phyloP scores from a whole-genome alignment of 1,140 invertebrate genomes.

The Yoshiicerus persimilis region DNA sequence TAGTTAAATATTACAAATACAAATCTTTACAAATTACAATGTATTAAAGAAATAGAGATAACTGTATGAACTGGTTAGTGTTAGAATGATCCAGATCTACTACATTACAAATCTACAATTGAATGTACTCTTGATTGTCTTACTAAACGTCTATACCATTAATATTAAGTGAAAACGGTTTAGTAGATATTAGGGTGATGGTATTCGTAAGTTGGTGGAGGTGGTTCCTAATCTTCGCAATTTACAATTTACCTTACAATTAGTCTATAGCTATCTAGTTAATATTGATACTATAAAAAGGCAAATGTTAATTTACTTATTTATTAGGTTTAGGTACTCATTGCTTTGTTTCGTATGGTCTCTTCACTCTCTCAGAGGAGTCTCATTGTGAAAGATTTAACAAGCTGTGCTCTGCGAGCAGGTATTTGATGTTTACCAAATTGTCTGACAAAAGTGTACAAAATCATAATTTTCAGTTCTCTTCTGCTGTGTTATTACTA shows the following conservation, averaged over 20 bases:
- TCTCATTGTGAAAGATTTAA: background rate
- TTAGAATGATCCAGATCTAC: background rate
- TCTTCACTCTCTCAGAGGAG: conserved; percentile 13
- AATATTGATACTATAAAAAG: background rate
- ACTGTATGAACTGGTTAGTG: no score
- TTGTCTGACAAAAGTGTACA: conserved; percentile 22
- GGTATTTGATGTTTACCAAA: conserved; percentile 22
- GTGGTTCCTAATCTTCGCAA: conserved; percentile 3
- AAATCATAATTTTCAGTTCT: conserved; percentile 23
- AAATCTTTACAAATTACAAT: background rate
- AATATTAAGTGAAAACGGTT: background rate
- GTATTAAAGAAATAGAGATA: background rate
- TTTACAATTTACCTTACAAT: background rate
- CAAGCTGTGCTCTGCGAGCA: background rate
- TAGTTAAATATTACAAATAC: background rate
- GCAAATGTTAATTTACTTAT: background rate
- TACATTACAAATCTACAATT: background rate
- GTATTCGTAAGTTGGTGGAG: conserved; percentile 6
- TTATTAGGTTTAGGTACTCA: background rate
- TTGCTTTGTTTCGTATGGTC: background rate
- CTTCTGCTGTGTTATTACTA: conserved; percentile 13
- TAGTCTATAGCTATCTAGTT: background rate
- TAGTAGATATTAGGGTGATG: background rate
- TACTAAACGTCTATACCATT: background rate
- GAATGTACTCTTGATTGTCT: background rate